Evolutionary conservation across 1,140 invertebrate genomes (phyloP).

Genomic region (Hylaeus volcanicus): DNA sequence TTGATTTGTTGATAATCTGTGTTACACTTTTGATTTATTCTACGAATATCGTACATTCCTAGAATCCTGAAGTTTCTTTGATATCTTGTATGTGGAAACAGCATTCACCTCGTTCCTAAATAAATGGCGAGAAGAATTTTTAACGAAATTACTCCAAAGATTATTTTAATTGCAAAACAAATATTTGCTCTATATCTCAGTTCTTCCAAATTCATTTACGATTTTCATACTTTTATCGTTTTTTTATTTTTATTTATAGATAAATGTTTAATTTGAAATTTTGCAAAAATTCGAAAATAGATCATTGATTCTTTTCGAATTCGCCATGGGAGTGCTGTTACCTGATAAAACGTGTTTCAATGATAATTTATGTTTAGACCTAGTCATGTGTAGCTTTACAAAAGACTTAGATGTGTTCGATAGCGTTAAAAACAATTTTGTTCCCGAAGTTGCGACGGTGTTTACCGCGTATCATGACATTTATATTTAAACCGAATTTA

Average conservation of each 20-base stretch:
- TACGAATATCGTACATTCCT: not conserved
- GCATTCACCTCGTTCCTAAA: not conserved
- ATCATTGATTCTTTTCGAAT: not conserved
- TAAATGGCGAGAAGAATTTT: not conserved
- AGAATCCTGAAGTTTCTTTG: not conserved
- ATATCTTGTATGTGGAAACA: not conserved
- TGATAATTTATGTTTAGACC: constrained; percentile 57
- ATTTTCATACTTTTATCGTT: not conserved
- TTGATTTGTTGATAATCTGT: too few relatives aligned
- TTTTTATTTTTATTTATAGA: not conserved
- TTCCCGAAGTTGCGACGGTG: not conserved
- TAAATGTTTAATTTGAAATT: not conserved
- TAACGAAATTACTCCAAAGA: not conserved
- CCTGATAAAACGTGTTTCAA: constrained; percentile 15
- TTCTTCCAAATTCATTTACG: not conserved
- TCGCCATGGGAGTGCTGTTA: constrained; percentile 14
- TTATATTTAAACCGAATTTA: not conserved
- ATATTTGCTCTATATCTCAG: not conserved
- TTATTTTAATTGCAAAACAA: not conserved
- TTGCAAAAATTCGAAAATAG: not conserved
- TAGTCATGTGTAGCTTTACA: constrained; percentile 69
- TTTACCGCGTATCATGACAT: constrained; percentile 2
- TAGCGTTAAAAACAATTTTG: constrained; percentile 16
- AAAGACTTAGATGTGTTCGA: constrained; percentile 35
- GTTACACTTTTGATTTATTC: not conserved